These are phyloP conservation scores for Scortum barcoo DNA, from an alignment of 2,113 vertebrate species.

Conservation along the genomic window DNA sequence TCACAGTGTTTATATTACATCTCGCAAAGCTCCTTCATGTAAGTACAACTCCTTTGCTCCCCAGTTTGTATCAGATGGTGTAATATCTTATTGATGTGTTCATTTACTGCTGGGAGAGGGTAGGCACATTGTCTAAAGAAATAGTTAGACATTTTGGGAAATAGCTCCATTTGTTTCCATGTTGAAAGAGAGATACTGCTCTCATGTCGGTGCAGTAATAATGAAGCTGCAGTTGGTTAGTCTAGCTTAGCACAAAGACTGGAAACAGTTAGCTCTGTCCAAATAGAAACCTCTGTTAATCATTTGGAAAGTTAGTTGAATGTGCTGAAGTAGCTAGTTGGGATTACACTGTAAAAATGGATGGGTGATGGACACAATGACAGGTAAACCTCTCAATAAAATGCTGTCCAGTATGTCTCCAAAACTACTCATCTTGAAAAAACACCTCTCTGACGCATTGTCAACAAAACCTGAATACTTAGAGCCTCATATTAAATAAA, in stretches of 20 bases:
- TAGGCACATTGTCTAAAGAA: neutral
- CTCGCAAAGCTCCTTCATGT: slow-evolving; percentile 21
- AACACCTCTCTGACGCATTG: neutral
- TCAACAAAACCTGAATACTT: neutral
- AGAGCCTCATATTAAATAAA: neutral
- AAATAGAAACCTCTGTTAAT: neutral
- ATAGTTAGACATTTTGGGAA: neutral
- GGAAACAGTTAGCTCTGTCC: neutral
- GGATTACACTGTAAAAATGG: neutral
- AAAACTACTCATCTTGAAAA: neutral
- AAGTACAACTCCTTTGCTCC: slow-evolving; percentile 14
- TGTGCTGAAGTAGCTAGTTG: neutral
- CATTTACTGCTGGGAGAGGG: neutral
- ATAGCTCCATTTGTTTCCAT: neutral
- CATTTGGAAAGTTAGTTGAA: neutral
- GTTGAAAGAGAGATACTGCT: neutral
- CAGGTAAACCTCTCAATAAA: neutral
- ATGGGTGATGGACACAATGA: neutral
- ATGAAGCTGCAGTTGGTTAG: neutral
- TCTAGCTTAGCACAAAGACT: neutral
- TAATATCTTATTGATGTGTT: slow-evolving; percentile 40
- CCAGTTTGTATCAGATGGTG: slow-evolving; percentile 33
- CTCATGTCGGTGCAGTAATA: neutral
- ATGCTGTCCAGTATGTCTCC: neutral
- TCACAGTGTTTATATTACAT: slow-evolving; percentile 42